A percentile compares a stretch with the other conserved stretches of the same genome.
phyloP scores from a whole-genome alignment of 1,140 invertebrate genomes.

The Formica exsecta region DNA sequence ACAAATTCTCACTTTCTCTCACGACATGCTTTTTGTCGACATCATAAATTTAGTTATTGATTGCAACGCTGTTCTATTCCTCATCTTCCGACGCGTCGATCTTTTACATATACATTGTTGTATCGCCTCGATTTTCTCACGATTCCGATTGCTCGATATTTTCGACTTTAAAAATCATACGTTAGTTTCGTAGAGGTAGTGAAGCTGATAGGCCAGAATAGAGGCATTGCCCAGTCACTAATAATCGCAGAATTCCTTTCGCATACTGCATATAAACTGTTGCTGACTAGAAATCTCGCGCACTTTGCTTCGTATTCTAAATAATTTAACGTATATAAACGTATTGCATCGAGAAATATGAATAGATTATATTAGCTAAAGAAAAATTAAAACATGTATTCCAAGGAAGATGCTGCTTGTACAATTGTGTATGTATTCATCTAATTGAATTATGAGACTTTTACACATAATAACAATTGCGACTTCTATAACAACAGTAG shows the following conservation, averaged over 20 bases:
- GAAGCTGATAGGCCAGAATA: slow-evolving; percentile 56
- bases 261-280: slow-evolving; percentile 29
- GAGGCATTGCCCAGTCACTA: slow-evolving; percentile 51
- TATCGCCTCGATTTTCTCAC: no score
- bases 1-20: slow-evolving; percentile 56
- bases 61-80: not conserved
- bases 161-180: not conserved
- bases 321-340: not conserved
- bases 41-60: no score
- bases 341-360: not conserved
- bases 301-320: slow-evolving; percentile 6
- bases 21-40: no score
- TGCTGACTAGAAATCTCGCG: slow-evolving; percentile 29
- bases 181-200: slow-evolving; percentile 24
- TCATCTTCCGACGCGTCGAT: slow-evolving; percentile 10
- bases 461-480: no score
- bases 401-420: not conserved
- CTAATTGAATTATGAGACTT: no score
- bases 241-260: slow-evolving; percentile 65
- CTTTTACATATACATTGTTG: no score
- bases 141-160: no score
- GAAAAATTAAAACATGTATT: not conserved
- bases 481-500: no score
- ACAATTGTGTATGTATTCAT: not conserved
- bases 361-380: not conserved